Evolutionary conservation across 2,797 vertebrate genomes (phyloP), one percentile per base, ranked within the genome.

Genomic region (Halcyon badia): DNA sequence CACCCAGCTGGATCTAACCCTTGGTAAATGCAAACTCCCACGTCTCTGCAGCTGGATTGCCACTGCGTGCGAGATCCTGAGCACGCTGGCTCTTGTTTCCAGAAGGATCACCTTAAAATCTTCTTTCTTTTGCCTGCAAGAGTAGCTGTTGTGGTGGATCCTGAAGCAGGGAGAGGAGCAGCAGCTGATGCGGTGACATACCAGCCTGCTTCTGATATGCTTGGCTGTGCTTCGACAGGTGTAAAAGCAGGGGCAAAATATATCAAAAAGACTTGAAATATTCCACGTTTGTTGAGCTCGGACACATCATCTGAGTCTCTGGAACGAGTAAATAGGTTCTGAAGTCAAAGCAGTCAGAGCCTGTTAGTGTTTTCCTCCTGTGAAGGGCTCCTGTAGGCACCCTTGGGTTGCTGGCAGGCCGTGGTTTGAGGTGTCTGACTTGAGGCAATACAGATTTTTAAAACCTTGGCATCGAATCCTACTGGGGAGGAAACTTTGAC

Each of bases 401-500:
- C 52, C 14, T 82, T 0, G 0, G 9, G 19, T 58, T 69, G 68
- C 64, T 77, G 84, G 51, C 26, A 16, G 69, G 71, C 9, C 2
- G 1, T 39, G 25, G 42, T 71, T 75, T 31, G 60, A 85, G 56
- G 70, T 30, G n/a, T 44, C 56, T 44, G 28, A 51, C 41, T 58
- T 0, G 9, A 46, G 42, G 60, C 56, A 37, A 51, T 0, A 0
- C 10, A 51, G 64, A 6, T 8, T 71, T 79, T 69, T 7, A 62
- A 87, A 87, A 75, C 24, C 9, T 5, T 35, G 49, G 21, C 65
- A 33, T 65, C 25, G 44, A 4, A 54, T 84, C 44, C 51, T 89
- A 44, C n/a, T 2, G 0, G n/a, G 60, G 52, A 73, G 26, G 42
- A 92, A 71, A 28, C 56, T 51, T 42, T 5, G 48, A 89, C 46